These are phyloP conservation scores for Drosophila eugracilis DNA, from an alignment of 1,140 invertebrate species.

Conservation along the genomic window DNA sequence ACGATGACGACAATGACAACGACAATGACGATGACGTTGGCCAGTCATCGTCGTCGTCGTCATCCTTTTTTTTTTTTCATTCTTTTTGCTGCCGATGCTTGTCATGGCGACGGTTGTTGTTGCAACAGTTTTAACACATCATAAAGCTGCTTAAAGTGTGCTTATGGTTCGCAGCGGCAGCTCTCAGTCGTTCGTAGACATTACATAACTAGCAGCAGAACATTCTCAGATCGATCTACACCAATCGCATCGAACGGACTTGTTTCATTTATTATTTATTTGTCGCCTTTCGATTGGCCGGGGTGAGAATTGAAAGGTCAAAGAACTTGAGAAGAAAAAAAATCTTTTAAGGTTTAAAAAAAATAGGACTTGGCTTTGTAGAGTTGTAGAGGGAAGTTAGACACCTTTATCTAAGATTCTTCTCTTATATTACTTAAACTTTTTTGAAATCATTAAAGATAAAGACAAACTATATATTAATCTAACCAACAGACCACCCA, in stretches of 20 bases:
- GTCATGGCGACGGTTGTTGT: constrained; percentile 49
- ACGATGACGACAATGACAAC: constrained; percentile 61
- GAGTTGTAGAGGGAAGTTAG: too few relatives aligned
- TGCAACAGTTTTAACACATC: constrained; percentile 71
- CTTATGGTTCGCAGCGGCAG: constrained; percentile 9
- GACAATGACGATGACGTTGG: constrained; percentile 52
- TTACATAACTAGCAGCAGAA: constrained; percentile 58
- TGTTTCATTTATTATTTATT: constrained; percentile 32
- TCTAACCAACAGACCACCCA: constrained; percentile 5
- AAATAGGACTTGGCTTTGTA: too few relatives aligned
- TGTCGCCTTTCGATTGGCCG: constrained; percentile 1
- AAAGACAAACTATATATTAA: neutral
- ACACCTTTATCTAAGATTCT: too few relatives aligned
- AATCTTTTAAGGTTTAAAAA: too few relatives aligned
- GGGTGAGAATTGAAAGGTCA: constrained; percentile 18
- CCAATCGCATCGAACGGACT: constrained; percentile 2
- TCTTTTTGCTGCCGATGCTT: constrained; percentile 19
- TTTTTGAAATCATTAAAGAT: neutral
- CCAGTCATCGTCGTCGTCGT: constrained; percentile 54
- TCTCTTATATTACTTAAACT: too few relatives aligned
- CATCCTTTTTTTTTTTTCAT: constrained; percentile 17
- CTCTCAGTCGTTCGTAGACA: constrained; percentile 12
- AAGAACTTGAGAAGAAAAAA: constrained; percentile 10
- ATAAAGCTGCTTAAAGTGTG: constrained; percentile 68
- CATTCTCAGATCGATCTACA: constrained; percentile 11